Percentiles rank a stretch among this genome's conserved stretches.
Conservation (phyloP, 2,797 vertebrate genomes). For the Anabacerthia variegaticeps region DNA sequence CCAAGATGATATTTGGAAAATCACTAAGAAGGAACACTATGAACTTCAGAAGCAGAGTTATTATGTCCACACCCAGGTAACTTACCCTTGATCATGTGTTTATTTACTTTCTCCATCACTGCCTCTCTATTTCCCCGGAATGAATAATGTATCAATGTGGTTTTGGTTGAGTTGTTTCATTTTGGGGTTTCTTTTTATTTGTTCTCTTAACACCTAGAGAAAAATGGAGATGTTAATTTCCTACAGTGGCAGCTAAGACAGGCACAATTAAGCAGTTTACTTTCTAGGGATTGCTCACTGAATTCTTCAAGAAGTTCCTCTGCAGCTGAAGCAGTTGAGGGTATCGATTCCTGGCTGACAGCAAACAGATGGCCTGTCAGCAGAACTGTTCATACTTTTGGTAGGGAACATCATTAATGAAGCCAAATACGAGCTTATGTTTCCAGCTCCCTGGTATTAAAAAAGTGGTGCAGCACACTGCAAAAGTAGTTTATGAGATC, state of each 20-base stretch:
- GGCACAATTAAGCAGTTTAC: constrained; percentile 33
- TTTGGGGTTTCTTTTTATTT: background rate
- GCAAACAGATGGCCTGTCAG: constrained; percentile 70
- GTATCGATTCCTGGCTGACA: constrained; percentile 49
- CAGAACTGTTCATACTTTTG: constrained; percentile 34
- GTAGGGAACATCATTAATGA: constrained; percentile 60
- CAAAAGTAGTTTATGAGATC: constrained; percentile 30
- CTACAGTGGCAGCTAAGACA: constrained; percentile 13
- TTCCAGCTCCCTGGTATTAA: constrained; percentile 35
- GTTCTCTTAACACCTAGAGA: background rate
- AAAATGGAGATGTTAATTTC: constrained; percentile 21
- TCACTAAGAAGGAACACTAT: background rate
- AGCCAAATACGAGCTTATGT: background rate
- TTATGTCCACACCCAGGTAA: background rate
- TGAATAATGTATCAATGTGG: background rate
- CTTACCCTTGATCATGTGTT: background rate
- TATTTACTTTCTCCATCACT: background rate
- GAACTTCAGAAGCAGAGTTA: background rate
- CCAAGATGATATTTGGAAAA: background rate
- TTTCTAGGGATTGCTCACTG: constrained; percentile 30
- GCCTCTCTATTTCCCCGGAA: background rate
- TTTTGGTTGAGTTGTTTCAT: background rate
- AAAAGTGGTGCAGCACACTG: background rate
- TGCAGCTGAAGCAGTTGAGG: constrained; percentile 6
- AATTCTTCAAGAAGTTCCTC: constrained; percentile 41